These are phyloP conservation scores for Nycticorax nycticorax DNA, from an alignment of 2,113 vertebrate genomes.

Conservation along the genomic window DNA sequence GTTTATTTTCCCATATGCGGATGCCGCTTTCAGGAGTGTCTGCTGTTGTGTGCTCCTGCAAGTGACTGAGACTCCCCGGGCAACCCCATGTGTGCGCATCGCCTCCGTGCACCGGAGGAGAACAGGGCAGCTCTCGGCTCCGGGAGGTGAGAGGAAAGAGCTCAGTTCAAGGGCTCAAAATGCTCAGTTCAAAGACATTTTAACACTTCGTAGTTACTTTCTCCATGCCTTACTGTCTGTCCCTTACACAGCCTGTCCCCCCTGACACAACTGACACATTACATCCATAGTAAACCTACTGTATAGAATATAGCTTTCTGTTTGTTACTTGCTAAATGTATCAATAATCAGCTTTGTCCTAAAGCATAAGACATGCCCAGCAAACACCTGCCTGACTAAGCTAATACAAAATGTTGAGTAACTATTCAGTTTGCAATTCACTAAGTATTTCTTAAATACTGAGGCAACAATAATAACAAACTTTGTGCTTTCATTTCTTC, in stretches of 20 bases:
- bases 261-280: not conserved
- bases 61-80: not conserved
- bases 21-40: not conserved
- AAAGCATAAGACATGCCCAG: not conserved
- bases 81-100: not conserved
- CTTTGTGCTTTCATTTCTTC: not conserved
- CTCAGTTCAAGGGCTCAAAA: not conserved
- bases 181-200: not conserved
- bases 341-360: not conserved
- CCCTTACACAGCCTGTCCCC: not conserved
- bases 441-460: not conserved
- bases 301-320: not conserved
- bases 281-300: not conserved
- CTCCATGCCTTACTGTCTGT: not conserved
- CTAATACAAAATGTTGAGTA: not conserved
- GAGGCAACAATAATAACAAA: not conserved
- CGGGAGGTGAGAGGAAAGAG: not conserved
- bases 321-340: not conserved
- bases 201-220: not conserved
- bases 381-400: not conserved
- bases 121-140: not conserved
- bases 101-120: fast-evolving
- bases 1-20: not conserved
- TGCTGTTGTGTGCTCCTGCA: not conserved
- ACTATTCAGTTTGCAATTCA: not conserved